Conservation (phyloP, 2,113 vertebrate species). For the Sebastes fasciatus region DNA sequence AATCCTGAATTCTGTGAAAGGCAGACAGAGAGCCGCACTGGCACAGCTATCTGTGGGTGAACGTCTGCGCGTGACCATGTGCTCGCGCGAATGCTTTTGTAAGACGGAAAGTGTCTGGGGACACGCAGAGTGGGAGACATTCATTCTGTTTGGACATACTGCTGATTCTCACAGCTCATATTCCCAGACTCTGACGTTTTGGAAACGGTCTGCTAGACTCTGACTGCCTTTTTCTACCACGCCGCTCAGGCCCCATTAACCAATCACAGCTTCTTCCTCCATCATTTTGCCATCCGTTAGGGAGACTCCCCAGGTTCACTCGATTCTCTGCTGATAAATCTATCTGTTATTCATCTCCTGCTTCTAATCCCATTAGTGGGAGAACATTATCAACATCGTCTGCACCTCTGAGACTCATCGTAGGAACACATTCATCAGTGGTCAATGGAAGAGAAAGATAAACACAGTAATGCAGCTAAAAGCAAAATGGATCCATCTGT, state of each 20-base stretch:
- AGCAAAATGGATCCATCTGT: conserved; percentile 12
- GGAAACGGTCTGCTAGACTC: conserved; percentile 51
- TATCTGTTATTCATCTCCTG: conserved; percentile 43
- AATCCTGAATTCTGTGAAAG: conserved; percentile 43
- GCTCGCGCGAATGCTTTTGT: conserved; percentile 55
- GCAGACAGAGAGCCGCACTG: conserved; percentile 51
- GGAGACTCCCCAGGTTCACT: conserved; percentile 50
- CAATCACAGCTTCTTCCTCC: conserved; percentile 59
- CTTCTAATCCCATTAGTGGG: conserved; percentile 41
- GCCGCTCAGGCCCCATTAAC: conserved; percentile 71
- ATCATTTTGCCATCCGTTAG: conserved; percentile 63
- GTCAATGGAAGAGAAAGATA: conserved; percentile 1
- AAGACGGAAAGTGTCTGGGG: conserved; percentile 75
- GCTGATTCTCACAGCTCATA: conserved; percentile 72
- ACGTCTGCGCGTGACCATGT: conserved; percentile 52
- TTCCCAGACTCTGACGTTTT: conserved; percentile 63
- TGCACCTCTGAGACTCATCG: conserved; percentile 30
- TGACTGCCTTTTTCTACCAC: conserved; percentile 37
- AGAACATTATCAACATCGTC: conserved; percentile 47
- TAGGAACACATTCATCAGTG: conserved; percentile 31
- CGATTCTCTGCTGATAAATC: conserved; percentile 43
- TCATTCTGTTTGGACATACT: conserved; percentile 85
- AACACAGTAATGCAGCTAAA: conserved; percentile 18
- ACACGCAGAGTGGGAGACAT: conserved; percentile 81
- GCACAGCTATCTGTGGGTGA: conserved; percentile 44